Base-by-base conservation (phyloP, 1,140 invertebrate species). In the Diabrotica undecimpunctata region DNA sequence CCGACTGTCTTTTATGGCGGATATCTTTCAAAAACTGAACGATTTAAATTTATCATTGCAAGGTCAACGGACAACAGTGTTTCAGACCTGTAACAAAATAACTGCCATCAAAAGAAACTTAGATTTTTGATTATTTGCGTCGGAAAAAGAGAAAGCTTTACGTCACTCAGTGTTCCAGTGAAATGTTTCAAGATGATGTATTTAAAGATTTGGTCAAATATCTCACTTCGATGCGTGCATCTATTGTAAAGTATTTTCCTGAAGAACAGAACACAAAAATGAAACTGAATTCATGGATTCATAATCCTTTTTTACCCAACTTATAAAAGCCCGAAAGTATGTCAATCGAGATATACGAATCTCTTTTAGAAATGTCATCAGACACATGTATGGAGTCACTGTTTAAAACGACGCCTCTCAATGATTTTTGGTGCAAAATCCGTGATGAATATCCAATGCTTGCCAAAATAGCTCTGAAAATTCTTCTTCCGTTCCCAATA, bases 371-470 rank as follows among this genome's bases (percentile, higher is more conserved):
- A 54, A 54, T 54, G 52, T n/a, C 11, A 54, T 57, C 55, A n/a
- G 55, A 35, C 55, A 57, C 55, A 35, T 14, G 37, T 57, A 12
- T 37, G 55, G 55, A 57, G 9, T 57, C 55, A 57, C 12, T 57
- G 55, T 57, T 57, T 12, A 57, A 57, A 57, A 57, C 60, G 46
- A 61, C 35, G 5, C 1, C 46, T 51, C 60, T 61, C 46, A 5
- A 51, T 2, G 35, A 52, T 52, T 61, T 61, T 61, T 61, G 60
- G 46, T 51, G 14, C 60, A 51, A 13, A 52, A 61, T 61, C 46
- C 11, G 60, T 61, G 60, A 61, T 61, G 37, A 57, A 57, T 57
- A 61, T 61, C 60, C 35, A 52, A 8, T 51, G 11, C 51, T 53
- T 61, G 35, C 60, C 46, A 51, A 12, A 51, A 61, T 35, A 46